Conservation (phyloP, 2,888 invertebrate genomes). For the Odontothrips loti region DNA sequence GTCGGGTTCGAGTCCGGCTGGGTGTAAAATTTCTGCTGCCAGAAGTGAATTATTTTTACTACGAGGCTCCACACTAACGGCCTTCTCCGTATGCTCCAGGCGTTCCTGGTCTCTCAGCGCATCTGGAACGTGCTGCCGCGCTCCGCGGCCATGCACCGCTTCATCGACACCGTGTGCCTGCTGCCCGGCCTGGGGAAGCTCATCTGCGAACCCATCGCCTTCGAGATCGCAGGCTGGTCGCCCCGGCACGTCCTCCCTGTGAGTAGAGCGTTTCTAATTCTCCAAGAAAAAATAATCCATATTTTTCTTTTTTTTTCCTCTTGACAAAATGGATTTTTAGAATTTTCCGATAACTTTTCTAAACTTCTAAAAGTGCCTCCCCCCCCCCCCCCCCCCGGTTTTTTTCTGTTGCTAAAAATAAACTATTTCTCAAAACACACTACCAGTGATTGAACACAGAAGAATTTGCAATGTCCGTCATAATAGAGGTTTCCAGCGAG, state of each 20-base stretch:
- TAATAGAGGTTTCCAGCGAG: no score
- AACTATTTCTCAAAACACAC: no score
- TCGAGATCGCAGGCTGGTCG: neutral
- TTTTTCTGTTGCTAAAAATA: no score
- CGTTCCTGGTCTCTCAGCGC: neutral
- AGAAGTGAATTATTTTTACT: no score
- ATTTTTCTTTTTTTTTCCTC: neutral
- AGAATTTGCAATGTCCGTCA: no score
- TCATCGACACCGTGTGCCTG: neutral
- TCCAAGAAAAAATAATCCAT: neutral
- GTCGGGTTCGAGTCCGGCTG: no score
- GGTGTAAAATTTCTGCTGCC: no score
- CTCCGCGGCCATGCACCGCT: neutral
- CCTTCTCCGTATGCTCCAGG: no score
- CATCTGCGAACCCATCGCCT: neutral
- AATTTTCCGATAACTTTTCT: neutral
- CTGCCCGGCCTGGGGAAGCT: neutral
- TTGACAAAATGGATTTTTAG: neutral
- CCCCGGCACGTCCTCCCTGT: neutral
- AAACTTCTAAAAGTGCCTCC: neutral
- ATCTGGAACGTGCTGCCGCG: slow-evolving; percentile 16
- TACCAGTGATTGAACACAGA: no score
- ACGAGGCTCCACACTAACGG: no score
- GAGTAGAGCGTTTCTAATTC: neutral
- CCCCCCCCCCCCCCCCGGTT: neutral